A percentile compares a stretch with the other conserved stretches of the same genome.
Evolutionary conservation across 2,888 invertebrate species (phyloP).

Genomic region (Chrysomela aeneicollis): DNA sequence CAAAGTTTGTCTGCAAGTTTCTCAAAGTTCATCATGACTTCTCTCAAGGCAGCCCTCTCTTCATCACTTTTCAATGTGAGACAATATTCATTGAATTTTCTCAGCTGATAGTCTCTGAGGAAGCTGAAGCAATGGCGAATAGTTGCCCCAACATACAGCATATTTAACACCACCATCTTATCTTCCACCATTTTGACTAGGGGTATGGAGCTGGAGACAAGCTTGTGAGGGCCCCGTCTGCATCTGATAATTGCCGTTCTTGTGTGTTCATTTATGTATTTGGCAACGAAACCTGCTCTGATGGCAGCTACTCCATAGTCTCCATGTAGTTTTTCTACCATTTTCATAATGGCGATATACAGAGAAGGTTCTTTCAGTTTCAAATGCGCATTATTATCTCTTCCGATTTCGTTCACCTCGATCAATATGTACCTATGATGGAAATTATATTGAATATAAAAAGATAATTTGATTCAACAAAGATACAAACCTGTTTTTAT

Average conservation of each 20-base stretch:
- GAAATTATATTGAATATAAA: constrained; percentile 7
- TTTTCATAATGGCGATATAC: constrained; percentile 66
- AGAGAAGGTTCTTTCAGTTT: constrained; percentile 65
- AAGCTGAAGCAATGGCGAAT: constrained; percentile 81
- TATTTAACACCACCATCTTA: constrained; percentile 68
- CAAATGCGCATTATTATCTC: constrained; percentile 62
- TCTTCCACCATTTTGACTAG: constrained; percentile 73
- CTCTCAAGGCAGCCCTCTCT: constrained; percentile 66
- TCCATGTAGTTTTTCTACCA: constrained; percentile 76
- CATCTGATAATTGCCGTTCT: constrained; percentile 76
- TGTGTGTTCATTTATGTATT: constrained; percentile 81
- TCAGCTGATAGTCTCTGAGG: constrained; percentile 73
- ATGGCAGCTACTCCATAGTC: constrained; percentile 79
- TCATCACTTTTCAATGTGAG: constrained; percentile 68
- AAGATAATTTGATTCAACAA: not conserved
- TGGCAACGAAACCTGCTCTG: constrained; percentile 75
- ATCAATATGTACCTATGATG: constrained; percentile 73
- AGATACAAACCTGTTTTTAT: constrained; percentile 15
- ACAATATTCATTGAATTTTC: constrained; percentile 71
- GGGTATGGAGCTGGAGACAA: constrained; percentile 74
- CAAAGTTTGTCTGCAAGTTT: constrained; percentile 29
- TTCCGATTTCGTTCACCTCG: constrained; percentile 66
- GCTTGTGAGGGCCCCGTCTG: constrained; percentile 78
- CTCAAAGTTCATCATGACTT: constrained; percentile 57
- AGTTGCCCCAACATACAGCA: constrained; percentile 79